phyloP scores from a whole-genome alignment of 1,140 invertebrate genomes.

The Gyrodactylus salaris region DNA sequence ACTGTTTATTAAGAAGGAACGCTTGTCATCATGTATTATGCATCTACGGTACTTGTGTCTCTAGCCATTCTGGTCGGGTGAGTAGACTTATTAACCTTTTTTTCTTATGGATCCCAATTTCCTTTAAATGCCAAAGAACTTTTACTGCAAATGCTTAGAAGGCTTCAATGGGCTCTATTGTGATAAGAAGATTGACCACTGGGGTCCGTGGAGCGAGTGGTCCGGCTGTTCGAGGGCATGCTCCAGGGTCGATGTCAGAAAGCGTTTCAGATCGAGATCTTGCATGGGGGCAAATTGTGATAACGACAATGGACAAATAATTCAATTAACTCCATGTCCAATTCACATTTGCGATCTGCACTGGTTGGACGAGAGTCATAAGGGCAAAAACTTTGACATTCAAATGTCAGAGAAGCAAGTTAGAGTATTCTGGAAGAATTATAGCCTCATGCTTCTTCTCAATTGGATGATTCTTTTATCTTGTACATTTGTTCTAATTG shows the following conservation, averaged over 20 bases:
- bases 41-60: not conserved
- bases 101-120: no score
- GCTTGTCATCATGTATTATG: not conserved
- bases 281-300: not conserved
- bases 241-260: not conserved
- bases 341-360: not conserved
- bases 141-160: not conserved
- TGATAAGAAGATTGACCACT: not conserved
- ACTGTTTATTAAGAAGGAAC: not conserved
- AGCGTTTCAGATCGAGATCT: not conserved
- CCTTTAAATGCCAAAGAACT: not conserved
- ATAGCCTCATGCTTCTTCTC: no score
- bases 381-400: not conserved
- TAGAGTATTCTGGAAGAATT: not conserved
- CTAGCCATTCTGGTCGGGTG: not conserved
- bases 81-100: no score
- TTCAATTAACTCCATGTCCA: not conserved
- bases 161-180: not conserved
- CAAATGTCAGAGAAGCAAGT: no score
- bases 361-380: not conserved
- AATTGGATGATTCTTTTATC: not conserved
- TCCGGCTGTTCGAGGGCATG: not conserved
- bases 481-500: not conserved
- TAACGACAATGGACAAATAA: not conserved
- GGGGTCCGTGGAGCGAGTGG: not conserved